Evolutionary conservation across 1,140 invertebrate species (phyloP).

Genomic region (Drosophila nasuta): DNA sequence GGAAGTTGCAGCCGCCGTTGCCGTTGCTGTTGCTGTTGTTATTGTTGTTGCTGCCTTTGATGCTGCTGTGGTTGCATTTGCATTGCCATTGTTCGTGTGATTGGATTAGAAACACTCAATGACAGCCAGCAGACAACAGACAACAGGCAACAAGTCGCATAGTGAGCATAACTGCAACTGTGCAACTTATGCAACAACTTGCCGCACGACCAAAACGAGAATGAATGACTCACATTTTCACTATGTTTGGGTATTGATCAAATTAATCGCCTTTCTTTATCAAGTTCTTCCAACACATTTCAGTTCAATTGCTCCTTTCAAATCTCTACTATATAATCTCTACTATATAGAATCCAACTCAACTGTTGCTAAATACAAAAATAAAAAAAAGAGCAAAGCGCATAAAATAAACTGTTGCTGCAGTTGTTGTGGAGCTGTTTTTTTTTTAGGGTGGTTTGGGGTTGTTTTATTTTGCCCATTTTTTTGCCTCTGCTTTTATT

Average conservation of each 20-base stretch:
- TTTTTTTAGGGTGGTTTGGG: conserved; percentile 51
- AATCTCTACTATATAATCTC: neutral
- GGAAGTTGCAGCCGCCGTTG: conserved; percentile 47
- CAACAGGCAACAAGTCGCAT: conserved; percentile 60
- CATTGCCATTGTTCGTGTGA: conserved; percentile 59
- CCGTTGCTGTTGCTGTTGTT: neutral
- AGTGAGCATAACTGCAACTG: conserved; percentile 45
- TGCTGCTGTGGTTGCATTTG: conserved; percentile 47
- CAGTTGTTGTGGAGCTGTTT: conserved; percentile 9
- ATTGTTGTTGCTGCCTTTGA: conserved; percentile 12
- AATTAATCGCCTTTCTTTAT: neutral
- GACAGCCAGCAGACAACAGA: conserved; percentile 41
- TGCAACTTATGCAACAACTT: conserved; percentile 69
- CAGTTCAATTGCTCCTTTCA: conserved; percentile 20
- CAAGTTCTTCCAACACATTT: neutral
- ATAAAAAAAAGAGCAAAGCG: conserved; percentile 13
- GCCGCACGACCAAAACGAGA: conserved; percentile 54
- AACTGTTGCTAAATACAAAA: conserved; percentile 22
- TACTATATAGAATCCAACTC: neutral
- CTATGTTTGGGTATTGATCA: neutral
- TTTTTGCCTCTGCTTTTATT: conserved; percentile 53
- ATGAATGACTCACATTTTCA: conserved; percentile 49
- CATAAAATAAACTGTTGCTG: conserved; percentile 78
- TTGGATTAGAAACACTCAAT: conserved; percentile 57
- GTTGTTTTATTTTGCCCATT: conserved; percentile 42